Conservation (phyloP, 2,888 invertebrate species). For the Elysia crispata region DNA sequence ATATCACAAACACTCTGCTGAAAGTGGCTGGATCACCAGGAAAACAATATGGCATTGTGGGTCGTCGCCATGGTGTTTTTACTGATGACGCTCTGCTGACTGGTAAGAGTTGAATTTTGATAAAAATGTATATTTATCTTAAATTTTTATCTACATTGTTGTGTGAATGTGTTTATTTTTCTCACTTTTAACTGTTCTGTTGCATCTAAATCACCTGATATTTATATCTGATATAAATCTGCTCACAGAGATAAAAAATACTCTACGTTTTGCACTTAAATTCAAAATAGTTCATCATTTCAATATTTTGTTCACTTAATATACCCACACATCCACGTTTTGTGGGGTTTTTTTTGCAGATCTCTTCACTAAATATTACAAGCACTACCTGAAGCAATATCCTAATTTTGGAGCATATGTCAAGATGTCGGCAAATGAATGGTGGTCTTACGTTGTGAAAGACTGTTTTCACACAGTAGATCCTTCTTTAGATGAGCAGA, state of each 20-base stretch:
- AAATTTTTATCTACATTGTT: no score
- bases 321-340: no score
- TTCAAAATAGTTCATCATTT: no score
- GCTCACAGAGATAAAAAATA: no score
- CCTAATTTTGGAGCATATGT: slow-evolving; percentile 88
- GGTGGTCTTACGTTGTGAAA: slow-evolving; percentile 88
- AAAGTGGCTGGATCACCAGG: slow-evolving; percentile 85
- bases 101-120: slow-evolving; percentile 83
- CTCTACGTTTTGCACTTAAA: no score
- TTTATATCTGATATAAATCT: no score
- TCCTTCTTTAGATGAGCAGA: slow-evolving; percentile 41
- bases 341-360: not conserved
- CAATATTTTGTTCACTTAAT: no score
- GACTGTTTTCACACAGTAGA: slow-evolving; percentile 81
- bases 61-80: slow-evolving; percentile 83
- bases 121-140: slow-evolving; percentile 78
- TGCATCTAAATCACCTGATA: no score
- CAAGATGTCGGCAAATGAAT: slow-evolving; percentile 85
- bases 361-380: slow-evolving; percentile 45
- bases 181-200: not conserved
- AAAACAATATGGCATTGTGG: slow-evolving; percentile 86
- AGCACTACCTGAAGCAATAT: slow-evolving; percentile 78
- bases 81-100: slow-evolving; percentile 78
- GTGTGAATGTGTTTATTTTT: slow-evolving; percentile 79
- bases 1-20: slow-evolving; percentile 90